These are phyloP conservation scores for Actias luna DNA, from an alignment of 2,888 invertebrate genomes.

Conservation along the genomic window DNA sequence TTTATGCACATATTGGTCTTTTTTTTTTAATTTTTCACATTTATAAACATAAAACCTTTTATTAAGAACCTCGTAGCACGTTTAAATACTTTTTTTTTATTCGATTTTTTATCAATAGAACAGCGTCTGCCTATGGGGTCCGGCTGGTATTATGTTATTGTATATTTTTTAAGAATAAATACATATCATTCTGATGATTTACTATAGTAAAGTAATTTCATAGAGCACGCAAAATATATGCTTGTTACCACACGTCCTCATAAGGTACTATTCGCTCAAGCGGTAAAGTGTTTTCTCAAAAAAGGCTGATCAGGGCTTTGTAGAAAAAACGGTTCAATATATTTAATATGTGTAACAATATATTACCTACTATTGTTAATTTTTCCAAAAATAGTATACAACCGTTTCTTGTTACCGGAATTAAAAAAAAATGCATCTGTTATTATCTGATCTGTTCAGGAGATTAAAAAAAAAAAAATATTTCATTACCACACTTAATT, in stretches of 20 bases:
- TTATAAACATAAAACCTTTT: too few species aligned
- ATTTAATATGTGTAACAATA: not conserved
- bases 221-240: not conserved
- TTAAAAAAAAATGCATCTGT: too few species aligned
- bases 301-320: not conserved
- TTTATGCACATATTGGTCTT: too few species aligned
- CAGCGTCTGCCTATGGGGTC: not conserved
- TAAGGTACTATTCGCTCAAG: conserved; percentile 6
- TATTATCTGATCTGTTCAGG: too few species aligned
- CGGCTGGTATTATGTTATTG: not conserved
- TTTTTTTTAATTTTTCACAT: too few species aligned
- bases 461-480: not conserved
- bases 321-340: not conserved
- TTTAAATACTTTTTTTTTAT: too few species aligned
- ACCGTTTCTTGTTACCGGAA: too few species aligned
- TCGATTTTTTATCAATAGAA: not conserved
- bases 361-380: too few species aligned
- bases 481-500: not conserved
- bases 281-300: not conserved
- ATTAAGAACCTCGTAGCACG: too few species aligned
- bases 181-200: conserved; percentile 2
- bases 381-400: too few species aligned
- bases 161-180: conserved; percentile 2
- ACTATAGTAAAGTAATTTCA: not conserved
- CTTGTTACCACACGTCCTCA: not conserved